Evolutionary conservation across 2,797 vertebrate genomes (phyloP).

Genomic region (Falco concolor): DNA sequence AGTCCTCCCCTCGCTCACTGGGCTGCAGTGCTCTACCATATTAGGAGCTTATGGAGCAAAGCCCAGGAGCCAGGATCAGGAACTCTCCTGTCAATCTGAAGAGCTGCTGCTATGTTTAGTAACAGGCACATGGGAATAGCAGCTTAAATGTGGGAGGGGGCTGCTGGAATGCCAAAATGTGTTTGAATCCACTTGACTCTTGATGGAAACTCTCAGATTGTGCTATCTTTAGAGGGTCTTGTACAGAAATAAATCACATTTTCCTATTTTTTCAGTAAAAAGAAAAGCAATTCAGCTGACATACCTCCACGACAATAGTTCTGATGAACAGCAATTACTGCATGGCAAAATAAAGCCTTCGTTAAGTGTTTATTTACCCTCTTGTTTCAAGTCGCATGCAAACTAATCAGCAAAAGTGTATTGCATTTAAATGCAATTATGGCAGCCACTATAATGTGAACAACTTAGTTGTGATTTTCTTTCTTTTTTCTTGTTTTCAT

Average conservation of each 20-base stretch:
- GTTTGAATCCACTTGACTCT: not conserved
- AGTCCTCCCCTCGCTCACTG: conserved; percentile 5
- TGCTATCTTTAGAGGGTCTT: not conserved
- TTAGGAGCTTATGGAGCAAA: conserved; percentile 74
- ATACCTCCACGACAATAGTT: not conserved
- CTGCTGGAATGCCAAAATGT: conserved; percentile 44
- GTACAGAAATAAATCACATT: not conserved
- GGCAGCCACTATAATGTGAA: not conserved
- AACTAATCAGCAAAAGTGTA: conserved; percentile 10
- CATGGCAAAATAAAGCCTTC: not conserved
- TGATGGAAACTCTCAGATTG: not conserved
- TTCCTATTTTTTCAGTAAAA: not conserved
- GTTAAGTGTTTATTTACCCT: not conserved
- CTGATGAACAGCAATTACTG: conserved; percentile 10
- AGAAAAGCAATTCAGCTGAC: not conserved
- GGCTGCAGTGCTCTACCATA: conserved; percentile 71
- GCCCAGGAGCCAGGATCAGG: conserved; percentile 57
- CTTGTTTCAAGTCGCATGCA: not conserved
- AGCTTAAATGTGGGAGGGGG: conserved; percentile 66
- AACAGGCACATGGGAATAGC: conserved; percentile 64
- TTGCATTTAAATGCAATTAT: conserved; percentile 34
- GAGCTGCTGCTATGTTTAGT: conserved; percentile 76
- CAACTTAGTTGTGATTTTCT: not conserved
- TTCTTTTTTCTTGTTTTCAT: not conserved
- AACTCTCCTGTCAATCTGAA: conserved; percentile 69